These are phyloP conservation scores for Jaculus jaculus DNA, from an alignment of 2,113 vertebrate species.

Conservation along the genomic window DNA sequence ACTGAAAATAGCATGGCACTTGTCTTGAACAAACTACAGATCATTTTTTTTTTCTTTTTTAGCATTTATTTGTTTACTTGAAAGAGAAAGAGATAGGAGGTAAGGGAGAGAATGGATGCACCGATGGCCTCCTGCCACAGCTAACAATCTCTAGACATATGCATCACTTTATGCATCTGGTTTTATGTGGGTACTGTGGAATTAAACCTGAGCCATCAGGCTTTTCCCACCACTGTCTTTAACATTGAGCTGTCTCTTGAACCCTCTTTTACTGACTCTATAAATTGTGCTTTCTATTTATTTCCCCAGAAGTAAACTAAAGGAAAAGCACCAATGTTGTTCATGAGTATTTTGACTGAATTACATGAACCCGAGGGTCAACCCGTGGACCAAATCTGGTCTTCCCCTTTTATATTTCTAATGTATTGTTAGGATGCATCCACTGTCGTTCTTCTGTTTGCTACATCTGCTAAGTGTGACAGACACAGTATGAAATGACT, in stretches of 20 bases:
- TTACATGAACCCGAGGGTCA: not conserved
- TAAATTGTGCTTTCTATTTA: not conserved
- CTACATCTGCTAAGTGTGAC: not conserved
- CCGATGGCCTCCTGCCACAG: too few relatives aligned
- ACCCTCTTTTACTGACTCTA: too few relatives aligned
- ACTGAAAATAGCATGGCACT: accelerated
- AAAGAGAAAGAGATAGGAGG: too few relatives aligned
- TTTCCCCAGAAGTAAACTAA: not conserved
- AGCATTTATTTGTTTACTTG: too few relatives aligned
- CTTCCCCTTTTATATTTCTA: not conserved
- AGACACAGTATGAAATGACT: not conserved
- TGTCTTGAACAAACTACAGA: not conserved
- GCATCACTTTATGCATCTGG: too few relatives aligned
- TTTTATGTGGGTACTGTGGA: too few relatives aligned
- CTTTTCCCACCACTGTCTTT: too few relatives aligned
- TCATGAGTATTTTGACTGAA: not conserved
- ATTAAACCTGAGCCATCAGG: too few relatives aligned
- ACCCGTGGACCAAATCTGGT: not conserved
- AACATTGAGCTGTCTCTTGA: too few relatives aligned
- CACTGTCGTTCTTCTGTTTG: not conserved
- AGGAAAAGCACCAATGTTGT: not conserved
- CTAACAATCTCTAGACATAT: too few relatives aligned
- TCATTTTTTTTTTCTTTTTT: not conserved
- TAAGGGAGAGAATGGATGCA: too few relatives aligned
- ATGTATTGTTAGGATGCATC: not conserved